Conservation (phyloP, 2,888 invertebrate species). For the Cheilosia vernalis region DNA sequence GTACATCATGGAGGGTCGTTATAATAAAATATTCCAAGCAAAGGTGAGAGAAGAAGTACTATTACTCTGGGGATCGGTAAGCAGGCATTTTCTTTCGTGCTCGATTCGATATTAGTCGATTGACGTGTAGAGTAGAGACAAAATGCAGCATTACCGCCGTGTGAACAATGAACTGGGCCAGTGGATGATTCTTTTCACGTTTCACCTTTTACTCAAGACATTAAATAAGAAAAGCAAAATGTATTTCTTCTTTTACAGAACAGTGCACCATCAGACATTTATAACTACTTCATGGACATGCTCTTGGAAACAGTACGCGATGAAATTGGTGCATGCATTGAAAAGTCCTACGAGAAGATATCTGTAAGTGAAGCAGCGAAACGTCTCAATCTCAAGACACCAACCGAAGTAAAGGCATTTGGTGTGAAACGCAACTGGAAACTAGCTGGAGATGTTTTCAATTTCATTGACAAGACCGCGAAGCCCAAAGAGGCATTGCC, state of each 20-base stretch:
- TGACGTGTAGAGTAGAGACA: not conserved
- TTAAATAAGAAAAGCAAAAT: not conserved
- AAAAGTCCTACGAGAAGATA: slow-evolving; percentile 97
- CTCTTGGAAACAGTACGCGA: slow-evolving; percentile 96
- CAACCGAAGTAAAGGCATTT: slow-evolving; percentile 91
- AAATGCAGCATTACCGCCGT: too few relatives aligned
- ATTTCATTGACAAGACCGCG: slow-evolving; percentile 91
- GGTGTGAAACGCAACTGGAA: slow-evolving; percentile 94
- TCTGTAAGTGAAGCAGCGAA: slow-evolving; percentile 93
- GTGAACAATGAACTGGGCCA: too few relatives aligned
- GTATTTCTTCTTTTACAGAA: slow-evolving; percentile 85
- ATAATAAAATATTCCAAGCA: slow-evolving; percentile 97
- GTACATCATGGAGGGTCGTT: slow-evolving; percentile 99
- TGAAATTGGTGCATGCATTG: slow-evolving; percentile 98
- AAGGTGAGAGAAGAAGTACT: slow-evolving; percentile 84
- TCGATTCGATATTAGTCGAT: too few relatives aligned
- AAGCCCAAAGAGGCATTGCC: slow-evolving; percentile 92
- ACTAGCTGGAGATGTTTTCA: slow-evolving; percentile 90
- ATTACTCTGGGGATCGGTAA: not conserved
- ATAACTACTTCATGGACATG: slow-evolving; percentile 98
- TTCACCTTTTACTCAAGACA: not conserved
- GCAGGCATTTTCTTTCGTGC: not conserved
- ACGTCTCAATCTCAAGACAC: slow-evolving; percentile 92
- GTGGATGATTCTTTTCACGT: too few relatives aligned
- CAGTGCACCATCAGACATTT: slow-evolving; percentile 97